Base-by-base conservation (phyloP, 2,797 vertebrate species). In the Phoeniculus purpureus region DNA sequence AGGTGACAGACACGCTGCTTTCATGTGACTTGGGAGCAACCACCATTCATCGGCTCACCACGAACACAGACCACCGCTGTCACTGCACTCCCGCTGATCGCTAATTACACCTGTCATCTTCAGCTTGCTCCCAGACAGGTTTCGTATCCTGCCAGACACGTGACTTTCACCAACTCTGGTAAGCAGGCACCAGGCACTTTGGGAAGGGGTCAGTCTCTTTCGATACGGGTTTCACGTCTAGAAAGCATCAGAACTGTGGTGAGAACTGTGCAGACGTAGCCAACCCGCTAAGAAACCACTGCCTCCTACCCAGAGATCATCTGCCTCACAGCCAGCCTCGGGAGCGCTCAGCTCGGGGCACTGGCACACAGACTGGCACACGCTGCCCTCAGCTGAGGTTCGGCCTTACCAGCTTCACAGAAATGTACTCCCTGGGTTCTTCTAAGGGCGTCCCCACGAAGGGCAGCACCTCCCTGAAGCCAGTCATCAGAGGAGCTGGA, bases 201-300 rank as follows among this genome's bases (percentile, higher is more conserved):
- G 25, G 58, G 47, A 4, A 86, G 8, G 7, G 25, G 40, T 61
- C n/a, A 25, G 20, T 25, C 87, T 55, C 52, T 74, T 62, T 50
- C 68, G 58, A 3, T 3, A 62, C 43, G 73, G 68, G 50, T 47
- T 85, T 68, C 27, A 55, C 1, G 17, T 18, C 34, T 73, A 68
- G 87, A 85, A 70, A 81, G 27, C 27, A 86, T 43, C 66, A 68
- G 10, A 94, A 89, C 73, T 73, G 62, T 19, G 5, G 1, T 26
- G 82, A 71, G 61, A 90, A 93, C 89, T 48, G 83, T 3, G 43
- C 37, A 88, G 67, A 74, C 72, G 78, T 76, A 65, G 25, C 52
- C n/a, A 73, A 45, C 40, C 12, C 56, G 87, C 90, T 77, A 54
- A 60, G 55, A 89, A 93, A 83, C 61, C 40, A 47, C 59, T 61